Percentiles rank a stretch among this genome's conserved stretches.
These are phyloP conservation scores for Danionella cerebrum DNA, from an alignment of 2,113 vertebrate genomes.

Conservation along the genomic window DNA sequence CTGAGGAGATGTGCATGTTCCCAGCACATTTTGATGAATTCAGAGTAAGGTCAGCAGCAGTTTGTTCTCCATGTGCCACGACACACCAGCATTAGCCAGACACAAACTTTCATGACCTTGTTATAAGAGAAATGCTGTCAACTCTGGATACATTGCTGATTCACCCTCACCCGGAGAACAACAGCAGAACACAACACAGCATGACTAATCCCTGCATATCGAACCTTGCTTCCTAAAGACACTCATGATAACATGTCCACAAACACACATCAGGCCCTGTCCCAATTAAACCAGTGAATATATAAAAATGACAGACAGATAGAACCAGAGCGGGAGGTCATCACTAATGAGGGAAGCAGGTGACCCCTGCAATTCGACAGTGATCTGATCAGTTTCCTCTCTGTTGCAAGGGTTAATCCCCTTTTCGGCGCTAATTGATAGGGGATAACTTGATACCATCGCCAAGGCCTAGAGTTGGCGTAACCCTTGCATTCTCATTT, in stretches of 20 bases:
- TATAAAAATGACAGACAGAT: constrained; percentile 9
- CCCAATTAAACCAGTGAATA: neutral
- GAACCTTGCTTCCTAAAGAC: constrained; percentile 2
- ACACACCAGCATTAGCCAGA: constrained; percentile 1
- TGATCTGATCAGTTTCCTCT: constrained; percentile 9
- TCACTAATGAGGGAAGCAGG: constrained; percentile 27
- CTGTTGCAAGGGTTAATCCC: constrained; percentile 26
- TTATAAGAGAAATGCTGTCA: constrained; percentile 20
- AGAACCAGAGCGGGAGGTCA: constrained; percentile 10
- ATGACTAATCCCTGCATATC: constrained; percentile 20
- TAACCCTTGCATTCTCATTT: constrained; percentile 13
- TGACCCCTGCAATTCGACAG: constrained; percentile 26
- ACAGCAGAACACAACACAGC: constrained; percentile 11
- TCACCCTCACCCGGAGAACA: constrained; percentile 22
- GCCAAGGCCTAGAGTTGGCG: neutral
- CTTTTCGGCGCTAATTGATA: constrained; percentile 33
- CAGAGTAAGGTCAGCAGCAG: constrained; percentile 2
- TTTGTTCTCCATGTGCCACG: neutral
- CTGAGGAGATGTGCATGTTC: no score
- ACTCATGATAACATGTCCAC: constrained; percentile 1
- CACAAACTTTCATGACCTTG: constrained; percentile 13
- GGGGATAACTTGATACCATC: constrained; percentile 29
- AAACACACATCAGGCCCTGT: neutral
- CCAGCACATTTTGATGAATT: neutral
- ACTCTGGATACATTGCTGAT: constrained; percentile 13